Base-by-base conservation (phyloP, 2,797 vertebrate genomes). In the Anas bernieri region DNA sequence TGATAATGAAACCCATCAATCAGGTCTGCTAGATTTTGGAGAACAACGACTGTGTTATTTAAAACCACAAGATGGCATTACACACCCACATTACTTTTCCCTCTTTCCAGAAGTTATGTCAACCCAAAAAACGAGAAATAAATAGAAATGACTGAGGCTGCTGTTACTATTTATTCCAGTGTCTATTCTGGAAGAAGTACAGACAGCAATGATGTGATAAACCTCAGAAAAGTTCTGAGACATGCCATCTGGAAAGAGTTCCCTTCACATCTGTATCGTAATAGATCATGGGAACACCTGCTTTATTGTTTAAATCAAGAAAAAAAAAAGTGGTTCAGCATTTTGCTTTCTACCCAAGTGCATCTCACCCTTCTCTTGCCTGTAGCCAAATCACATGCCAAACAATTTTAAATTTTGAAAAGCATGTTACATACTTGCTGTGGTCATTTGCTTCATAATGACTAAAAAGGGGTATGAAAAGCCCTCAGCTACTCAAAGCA, bases 61-160 rank as follows among this genome's bases (percentile, higher is more conserved):
- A 58, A 50, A 77, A 73, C 97, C 97, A 96, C 96, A 83, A 89
- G 97, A 90, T 95, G 97, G 97, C 97, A 97, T 67, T 54, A 39
- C 1, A 6, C 35, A 61, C 52, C 35, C 58, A 90, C 28, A 31
- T 11, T 86, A 6, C 37, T 37, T 25, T 31, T 63, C 43, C 54
- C 7, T 55, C 63, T 23, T 58, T 31, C 54, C 35, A 31, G 15
- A 33, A 31, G 28, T 52, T 64, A 37, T 0, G 2, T 66, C 52
- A 78, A 78, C 75, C 59, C 30, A 66, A 59, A 39, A 66, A 72
- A 50, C 28, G 62, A 43, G 62, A 64, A 64, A 64, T 64, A 20
- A 43, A 30, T 39, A 52, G 30, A 75, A 74, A 37, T 9, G 17
- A 85, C 23, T n/a, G 61, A 75, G 22, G 17, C 25, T 26, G 15